Base-by-base conservation (phyloP, 2,113 vertebrate species). In the Oryzias melastigma region DNA sequence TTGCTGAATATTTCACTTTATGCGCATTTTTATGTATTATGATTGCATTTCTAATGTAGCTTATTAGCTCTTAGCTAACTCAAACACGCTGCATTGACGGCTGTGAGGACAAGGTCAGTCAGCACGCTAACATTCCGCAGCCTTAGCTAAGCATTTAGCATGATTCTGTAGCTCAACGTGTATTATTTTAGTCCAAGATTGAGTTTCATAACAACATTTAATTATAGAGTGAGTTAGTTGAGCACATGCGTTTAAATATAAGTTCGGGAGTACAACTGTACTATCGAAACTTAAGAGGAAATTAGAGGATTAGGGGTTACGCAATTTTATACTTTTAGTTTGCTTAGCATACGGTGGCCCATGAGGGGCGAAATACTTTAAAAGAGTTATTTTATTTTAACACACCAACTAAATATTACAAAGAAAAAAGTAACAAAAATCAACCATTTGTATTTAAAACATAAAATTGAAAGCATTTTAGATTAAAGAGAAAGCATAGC, bases 21-120 rank as follows among this genome's bases (percentile, higher is more conserved):
- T 35, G 7, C 12, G 35, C 35, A 10, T 35, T 35, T 35, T 35
- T 29, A 35, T 35, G 8, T 35, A 35, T 35, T 12, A 29, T 29
- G 2, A 8, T 35, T 12, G 35, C 35, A 35, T 35, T 12, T 35
- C 35, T 35, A 35, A 12, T 35, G 10, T 35, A 35, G 80, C 85
- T 6, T 0, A 17, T 71, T 84, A 87, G 84, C 84, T 44, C 27
- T 17, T n/a, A 8, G 80, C 75, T 85, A 81, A 80, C 62, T n/a
- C 51, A 65, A 78, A 79, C 83, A 75, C 62, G 68, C 65, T 24
- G 73, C 81, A 27, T 73, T 43, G 65, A 19, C 43, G 50, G 19
- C 1, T 47, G 35, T 40, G 54, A 64, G 58, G 80, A 82, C 87
- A 89, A 89, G 88, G 88, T 89, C 88, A 89, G 71, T 14, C 22